Evolutionary conservation across 2,113 vertebrate species (phyloP), one percentile per base, ranked within the genome.

Genomic region (Esox niger): DNA sequence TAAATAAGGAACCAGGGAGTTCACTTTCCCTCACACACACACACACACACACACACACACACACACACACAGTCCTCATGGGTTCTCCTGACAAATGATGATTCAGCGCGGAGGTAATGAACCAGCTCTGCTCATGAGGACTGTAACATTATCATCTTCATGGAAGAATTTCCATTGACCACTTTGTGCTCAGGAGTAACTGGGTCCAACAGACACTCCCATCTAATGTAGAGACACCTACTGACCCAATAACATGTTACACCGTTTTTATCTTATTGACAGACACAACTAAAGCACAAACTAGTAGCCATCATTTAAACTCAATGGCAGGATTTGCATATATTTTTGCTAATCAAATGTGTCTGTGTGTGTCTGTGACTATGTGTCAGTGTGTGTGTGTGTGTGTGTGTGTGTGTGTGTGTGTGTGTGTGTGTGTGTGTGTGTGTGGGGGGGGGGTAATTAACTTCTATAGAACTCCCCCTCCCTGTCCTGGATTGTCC

Each of bases 271-370:
- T 1, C 25, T 29, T 9, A 29, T 25, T 27, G 23, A 58, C 56
- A 58, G 26, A 58, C 11, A 59, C 26, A 31, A 15, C 10, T 20
- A 23, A 29, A n/a, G n/a, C n/a, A n/a, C n/a, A n/a, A n/a, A n/a
- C n/a, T n/a, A n/a, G n/a, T n/a, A n/a, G n/a, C 57, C 27, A 20
- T n/a, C 11, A 7, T n/a, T 2, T 59, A 4, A 27, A 59, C 17
- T 29, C n/a, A 27, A 59, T 29, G 25, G 57, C 26, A 7, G 29
- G 17, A 59, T 59, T 59, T 59, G 57, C 57, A 59, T 59, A 59
- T n/a, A 59, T 20, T 31, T 59, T 59, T 59, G 57, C 27, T 20
- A 59, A 59, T 11, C 57, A 59, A 59, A 59, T 59, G 26, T 2
- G 0, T 31, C 3, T 49, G 20, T 49, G 46, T 49, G 46, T 21